Evolutionary conservation across 1,140 invertebrate genomes (phyloP), one percentile per base, ranked within the genome.

Genomic region (Calliphora vicina): DNA sequence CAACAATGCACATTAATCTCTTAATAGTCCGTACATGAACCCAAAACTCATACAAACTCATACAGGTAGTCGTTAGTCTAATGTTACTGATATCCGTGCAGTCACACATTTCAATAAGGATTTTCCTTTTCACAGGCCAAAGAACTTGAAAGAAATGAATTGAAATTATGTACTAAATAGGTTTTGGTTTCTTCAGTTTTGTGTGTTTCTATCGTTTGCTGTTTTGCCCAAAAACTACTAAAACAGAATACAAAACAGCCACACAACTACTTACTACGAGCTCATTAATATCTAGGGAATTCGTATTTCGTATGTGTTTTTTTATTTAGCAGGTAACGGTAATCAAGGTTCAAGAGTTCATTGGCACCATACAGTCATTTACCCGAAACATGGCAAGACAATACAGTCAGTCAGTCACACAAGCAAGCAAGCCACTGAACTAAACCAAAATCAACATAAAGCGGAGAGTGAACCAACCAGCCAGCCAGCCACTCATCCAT

Each of bases 321-420:
- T 57, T 57, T 57, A n/a, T 57, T 17, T 45, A 78, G 35, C 74
- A 78, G 74, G 74, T 78, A 78, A 78, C 74, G 74, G 74, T 78
- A 78, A 78, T 78, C 35, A 78, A 78, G 74, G 74, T 78, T 78
- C 74, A 78, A 67, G 74, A 43, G 74, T 78, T 78, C 74, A 78
- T 13, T 78, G 74, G 23, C 74, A 45, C 35, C 23, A 42, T 43
- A 78, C 61, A 78, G 74, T 78, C 74, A 78, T 78, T 78, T 78
- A 78, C 35, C 74, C 74, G 35, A 42, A 45, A 78, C 74, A 42
- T 45, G 74, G n/a, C 73, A 76, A 76, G n/a, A 76, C 35, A 9
- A 5, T 35, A 35, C 35, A 35, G 35, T 35, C 35, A 27, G 10
- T 27, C 72, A 76, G 26, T 29, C 73, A 76, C 6, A 4, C 73